Conservation (phyloP, 2,797 vertebrate species). For the Molossus alvarezi region DNA sequence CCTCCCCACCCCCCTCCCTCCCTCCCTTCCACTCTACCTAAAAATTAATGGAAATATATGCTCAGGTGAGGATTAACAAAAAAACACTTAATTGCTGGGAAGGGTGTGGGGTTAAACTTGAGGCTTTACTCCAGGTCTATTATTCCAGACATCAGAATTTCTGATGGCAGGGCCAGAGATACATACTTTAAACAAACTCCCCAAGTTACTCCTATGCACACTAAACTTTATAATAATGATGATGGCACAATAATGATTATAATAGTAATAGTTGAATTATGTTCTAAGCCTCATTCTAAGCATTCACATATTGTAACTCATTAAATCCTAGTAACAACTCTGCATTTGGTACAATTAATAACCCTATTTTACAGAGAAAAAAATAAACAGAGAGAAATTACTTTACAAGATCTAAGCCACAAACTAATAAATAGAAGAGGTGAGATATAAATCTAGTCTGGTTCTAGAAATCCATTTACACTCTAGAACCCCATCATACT, state of each 20-base stretch:
- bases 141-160: conserved; percentile 47
- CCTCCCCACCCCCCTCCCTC: too few relatives aligned
- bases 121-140: not conserved
- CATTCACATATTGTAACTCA: conserved; percentile 1
- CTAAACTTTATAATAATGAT: conserved; percentile 11
- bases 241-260: not conserved
- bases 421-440: conserved; percentile 37
- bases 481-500: not conserved
- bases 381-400: conserved; percentile 63
- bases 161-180: not conserved
- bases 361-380: conserved; percentile 7
- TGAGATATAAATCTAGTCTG: not conserved
- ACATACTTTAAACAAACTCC: conserved; percentile 25
- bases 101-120: not conserved
- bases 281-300: not conserved
- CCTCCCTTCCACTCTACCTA: too few relatives aligned
- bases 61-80: too few relatives aligned
- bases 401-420: conserved; percentile 31
- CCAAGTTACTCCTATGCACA: conserved; percentile 12
- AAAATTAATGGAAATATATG: too few relatives aligned
- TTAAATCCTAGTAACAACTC: conserved; percentile 34
- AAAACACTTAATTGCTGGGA: too few relatives aligned
- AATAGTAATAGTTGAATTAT: not conserved
- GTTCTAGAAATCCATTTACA: conserved; percentile 26
- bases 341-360: conserved; percentile 8